Conservation (phyloP, 2,113 vertebrate genomes). For the Prolemur simus region DNA sequence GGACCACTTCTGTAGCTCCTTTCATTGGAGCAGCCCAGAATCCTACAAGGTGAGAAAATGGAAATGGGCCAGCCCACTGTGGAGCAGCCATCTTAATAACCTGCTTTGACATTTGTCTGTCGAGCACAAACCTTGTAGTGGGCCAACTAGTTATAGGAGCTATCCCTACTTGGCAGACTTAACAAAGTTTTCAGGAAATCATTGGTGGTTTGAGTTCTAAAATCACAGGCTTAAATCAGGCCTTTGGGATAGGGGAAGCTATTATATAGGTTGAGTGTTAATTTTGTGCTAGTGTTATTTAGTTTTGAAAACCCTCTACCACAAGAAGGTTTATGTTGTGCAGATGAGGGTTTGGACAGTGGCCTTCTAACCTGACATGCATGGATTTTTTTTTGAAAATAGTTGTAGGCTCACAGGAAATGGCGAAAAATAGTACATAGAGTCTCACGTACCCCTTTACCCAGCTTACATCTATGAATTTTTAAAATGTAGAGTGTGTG, state of each 20-base stretch:
- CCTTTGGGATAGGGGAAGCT: background rate
- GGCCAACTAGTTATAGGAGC: background rate
- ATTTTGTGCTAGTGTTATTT: background rate
- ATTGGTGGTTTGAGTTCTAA: background rate
- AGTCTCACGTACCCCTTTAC: background rate
- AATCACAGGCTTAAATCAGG: background rate
- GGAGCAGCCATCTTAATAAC: background rate
- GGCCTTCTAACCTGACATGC: background rate
- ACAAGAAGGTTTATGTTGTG: background rate
- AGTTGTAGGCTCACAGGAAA: background rate
- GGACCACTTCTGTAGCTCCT: background rate
- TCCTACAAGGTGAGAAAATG: background rate
- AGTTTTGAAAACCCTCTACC: background rate
- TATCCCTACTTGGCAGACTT: background rate
- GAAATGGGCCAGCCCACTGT: background rate
- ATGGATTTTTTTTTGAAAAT: background rate
- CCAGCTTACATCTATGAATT: background rate
- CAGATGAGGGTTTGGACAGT: accelerated
- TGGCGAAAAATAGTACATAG: background rate
- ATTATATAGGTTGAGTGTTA: background rate
- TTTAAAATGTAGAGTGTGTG: background rate
- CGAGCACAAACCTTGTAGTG: background rate
- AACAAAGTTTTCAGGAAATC: background rate
- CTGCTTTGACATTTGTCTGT: background rate
- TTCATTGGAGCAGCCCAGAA: background rate